Base-by-base conservation (phyloP, 1,140 invertebrate genomes). In the Lepeophtheirus salmonis region DNA sequence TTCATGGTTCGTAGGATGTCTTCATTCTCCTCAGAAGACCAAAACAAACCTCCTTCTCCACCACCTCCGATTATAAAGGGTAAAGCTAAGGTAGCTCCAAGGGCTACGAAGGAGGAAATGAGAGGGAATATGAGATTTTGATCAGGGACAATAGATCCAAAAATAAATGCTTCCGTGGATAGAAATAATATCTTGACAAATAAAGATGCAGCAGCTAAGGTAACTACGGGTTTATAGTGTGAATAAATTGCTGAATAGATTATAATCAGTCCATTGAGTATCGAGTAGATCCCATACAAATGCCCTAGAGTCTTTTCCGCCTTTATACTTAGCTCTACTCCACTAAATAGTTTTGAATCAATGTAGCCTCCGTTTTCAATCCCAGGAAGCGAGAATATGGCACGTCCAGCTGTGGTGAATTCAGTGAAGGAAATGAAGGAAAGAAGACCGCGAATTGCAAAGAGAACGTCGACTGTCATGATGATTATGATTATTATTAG, bases 401-500 rank as follows among this genome's bases (percentile, higher is more conserved):
- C 6, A n/a, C 30, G 6, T 41, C 30, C 30, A 16, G 22, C 55
- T 23, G 23, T 30, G 22, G 55, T 57, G 20, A 16, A 57, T n/a
- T 57, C 55, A 3, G 55, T 57, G 26, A 57, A 57, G 22, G 55
- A 21, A 14, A 57, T 23, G 21, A 57, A 57, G 26, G 22, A 14
- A 21, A 57, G 25, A 24, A 57, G 55, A 3, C 55, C 55, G 2
- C 55, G 55, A 16, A 57, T 30, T 13, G 55, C 55, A n/a, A 57
- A 57, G 16, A 57, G 26, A 2, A 57, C 55, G 26, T 57, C 26
- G 13, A 57, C 25, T n/a, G 17, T 20, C 52, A 54, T 50, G 22
- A 20, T 54, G 30, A n/a, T 41, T 6, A 41, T 6, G 30, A 41
- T 10, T 41, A 41, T 10, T 41, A n/a, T 10, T n/a, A n/a, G 30